Evolutionary conservation across 2,113 vertebrate species (phyloP).

Genomic region (Cygnus buccinator): DNA sequence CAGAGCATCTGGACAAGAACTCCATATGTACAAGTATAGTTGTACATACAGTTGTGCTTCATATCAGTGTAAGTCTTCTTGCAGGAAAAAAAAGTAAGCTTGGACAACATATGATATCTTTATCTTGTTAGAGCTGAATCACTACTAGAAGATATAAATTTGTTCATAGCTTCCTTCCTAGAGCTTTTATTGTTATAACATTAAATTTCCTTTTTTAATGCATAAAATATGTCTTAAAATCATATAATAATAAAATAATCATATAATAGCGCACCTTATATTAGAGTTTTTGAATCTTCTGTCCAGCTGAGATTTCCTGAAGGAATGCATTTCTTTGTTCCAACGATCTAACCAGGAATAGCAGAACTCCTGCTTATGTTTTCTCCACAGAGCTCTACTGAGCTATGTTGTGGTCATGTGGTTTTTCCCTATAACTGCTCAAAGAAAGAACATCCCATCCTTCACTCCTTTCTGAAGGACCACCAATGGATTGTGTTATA

Average conservation of each 20-base stretch:
- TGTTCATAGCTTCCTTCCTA: not conserved
- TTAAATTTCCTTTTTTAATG: not conserved
- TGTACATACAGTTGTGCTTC: not conserved
- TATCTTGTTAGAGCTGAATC: not conserved
- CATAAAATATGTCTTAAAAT: not conserved
- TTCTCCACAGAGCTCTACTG: not conserved
- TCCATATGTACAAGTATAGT: not conserved
- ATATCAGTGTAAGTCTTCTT: not conserved
- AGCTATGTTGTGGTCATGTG: not conserved
- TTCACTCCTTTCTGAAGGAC: not conserved
- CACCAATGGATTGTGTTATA: not conserved
- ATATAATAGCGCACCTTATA: not conserved
- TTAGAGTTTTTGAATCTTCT: constrained; percentile 11
- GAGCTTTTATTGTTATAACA: not conserved
- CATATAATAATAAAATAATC: not conserved
- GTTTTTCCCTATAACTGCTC: not conserved
- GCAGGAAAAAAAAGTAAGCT: not conserved
- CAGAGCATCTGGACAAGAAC: not conserved
- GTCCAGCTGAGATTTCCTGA: not conserved
- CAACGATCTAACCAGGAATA: not conserved
- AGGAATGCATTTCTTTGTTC: not conserved
- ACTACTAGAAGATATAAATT: not conserved
- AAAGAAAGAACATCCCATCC: not conserved
- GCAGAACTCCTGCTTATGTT: not conserved
- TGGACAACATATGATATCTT: not conserved